Evolutionary conservation across 2,888 invertebrate genomes (phyloP).

Genomic region (Drosophila affinis): DNA sequence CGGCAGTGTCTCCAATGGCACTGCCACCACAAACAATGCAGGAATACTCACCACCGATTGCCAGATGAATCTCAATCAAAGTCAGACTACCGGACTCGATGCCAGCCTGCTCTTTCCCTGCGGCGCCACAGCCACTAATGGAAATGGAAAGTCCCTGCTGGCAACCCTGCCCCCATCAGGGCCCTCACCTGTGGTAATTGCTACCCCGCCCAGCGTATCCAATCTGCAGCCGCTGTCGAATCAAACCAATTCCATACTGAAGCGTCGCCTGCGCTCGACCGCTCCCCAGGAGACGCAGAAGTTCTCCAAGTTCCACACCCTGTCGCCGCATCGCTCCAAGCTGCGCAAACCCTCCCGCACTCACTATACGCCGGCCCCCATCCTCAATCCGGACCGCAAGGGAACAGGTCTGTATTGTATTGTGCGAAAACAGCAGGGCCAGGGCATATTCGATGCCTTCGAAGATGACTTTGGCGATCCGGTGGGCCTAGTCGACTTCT

Average conservation of each 20-base stretch:
- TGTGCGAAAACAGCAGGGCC: constrained; percentile 79
- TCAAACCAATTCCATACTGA: constrained; percentile 82
- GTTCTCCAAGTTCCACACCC: constrained; percentile 78
- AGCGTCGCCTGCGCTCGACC: constrained; percentile 80
- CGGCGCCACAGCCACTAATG: constrained; percentile 83
- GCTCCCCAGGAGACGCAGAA: constrained; percentile 71
- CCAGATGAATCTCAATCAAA: constrained; percentile 35
- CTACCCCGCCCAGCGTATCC: constrained; percentile 47
- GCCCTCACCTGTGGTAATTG: constrained; percentile 15
- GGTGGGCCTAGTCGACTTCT: constrained; percentile 82
- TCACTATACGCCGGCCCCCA: constrained; percentile 96
- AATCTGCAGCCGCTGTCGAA: constrained; percentile 79
- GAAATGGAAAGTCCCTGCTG: constrained; percentile 61
- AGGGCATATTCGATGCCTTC: constrained; percentile 80
- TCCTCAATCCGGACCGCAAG: constrained; percentile 95
- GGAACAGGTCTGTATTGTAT: constrained; percentile 91
- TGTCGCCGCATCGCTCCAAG: constrained; percentile 82
- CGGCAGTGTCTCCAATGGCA: constrained; percentile 19
- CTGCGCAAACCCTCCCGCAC: constrained; percentile 83
- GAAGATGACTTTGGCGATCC: constrained; percentile 83
- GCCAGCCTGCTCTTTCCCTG: constrained; percentile 54
- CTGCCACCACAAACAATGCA: constrained; percentile 36
- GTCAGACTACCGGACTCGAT: constrained; percentile 62
- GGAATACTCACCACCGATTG: constrained; percentile 44
- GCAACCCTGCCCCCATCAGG: constrained; percentile 58